Base-by-base conservation (phyloP, 2,888 invertebrate species). In the Sphaeridia pumilis region DNA sequence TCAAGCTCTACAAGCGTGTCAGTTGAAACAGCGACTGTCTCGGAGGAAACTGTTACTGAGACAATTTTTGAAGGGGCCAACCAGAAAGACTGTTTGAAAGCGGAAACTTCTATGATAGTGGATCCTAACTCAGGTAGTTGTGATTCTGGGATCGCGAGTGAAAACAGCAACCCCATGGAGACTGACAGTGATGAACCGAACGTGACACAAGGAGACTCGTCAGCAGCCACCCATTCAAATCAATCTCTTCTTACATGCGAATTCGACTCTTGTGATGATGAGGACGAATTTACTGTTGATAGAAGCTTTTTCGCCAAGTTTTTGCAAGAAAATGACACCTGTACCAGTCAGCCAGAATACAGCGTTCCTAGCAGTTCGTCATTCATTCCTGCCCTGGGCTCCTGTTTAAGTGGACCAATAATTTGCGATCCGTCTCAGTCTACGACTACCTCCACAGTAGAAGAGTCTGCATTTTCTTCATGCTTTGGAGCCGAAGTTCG, bases 401-500 rank as follows among this genome's bases (percentile, higher is more conserved):
- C n/a, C n/a, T n/a, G n/a, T n/a, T n/a, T n/a, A n/a, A n/a, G n/a
- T n/a, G n/a, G n/a, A n/a, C n/a, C n/a, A n/a, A n/a, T n/a, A n/a
- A n/a, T n/a, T n/a, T n/a, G n/a, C n/a, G n/a, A n/a, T n/a, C n/a
- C n/a, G n/a, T n/a, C n/a, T n/a, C n/a, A n/a, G n/a, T n/a, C n/a
- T n/a, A n/a, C n/a, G n/a, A n/a, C n/a, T n/a, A n/a, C n/a, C n/a
- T n/a, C n/a, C n/a, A n/a, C n/a, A n/a, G n/a, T n/a, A n/a, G n/a
- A n/a, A n/a, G n/a, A n/a, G n/a, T n/a, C n/a, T 31, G 31, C 7
- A 10, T 31, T 14, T 31, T 17, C 38, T 14, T 5, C 20, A 17
- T 38, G 38, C 20, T 22, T 46, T 12, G 46, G 31, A 17, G 46
- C 31, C 31, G 46, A 46, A 46, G 46, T 46, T n/a, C 24, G 46